phyloP scores from a whole-genome alignment of 2,888 invertebrate genomes.

The Agonopterix arenella region DNA sequence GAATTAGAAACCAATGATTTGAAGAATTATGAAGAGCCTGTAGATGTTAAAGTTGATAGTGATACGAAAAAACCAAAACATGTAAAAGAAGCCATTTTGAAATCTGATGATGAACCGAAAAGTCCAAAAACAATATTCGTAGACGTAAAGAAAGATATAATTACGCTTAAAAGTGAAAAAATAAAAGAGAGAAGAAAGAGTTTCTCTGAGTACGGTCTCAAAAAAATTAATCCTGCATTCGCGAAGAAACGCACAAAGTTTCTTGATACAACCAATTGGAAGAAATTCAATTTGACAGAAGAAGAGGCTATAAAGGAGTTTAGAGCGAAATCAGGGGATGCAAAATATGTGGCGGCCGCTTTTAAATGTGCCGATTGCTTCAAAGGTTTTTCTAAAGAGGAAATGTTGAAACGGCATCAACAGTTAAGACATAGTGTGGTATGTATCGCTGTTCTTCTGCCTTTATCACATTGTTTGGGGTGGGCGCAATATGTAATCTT shows the following conservation, averaged over 20 bases:
- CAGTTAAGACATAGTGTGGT: conserved; percentile 51
- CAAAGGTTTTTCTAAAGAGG: conserved; percentile 54
- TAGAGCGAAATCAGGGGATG: conserved; percentile 30
- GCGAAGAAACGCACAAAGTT: conserved; percentile 21
- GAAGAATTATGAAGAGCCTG: not conserved
- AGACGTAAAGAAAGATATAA: conserved; percentile 19
- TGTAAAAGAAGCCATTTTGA: not conserved
- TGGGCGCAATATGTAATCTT: no score
- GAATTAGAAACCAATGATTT: not conserved
- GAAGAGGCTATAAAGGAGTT: conserved; percentile 54
- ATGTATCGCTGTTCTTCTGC: conserved; percentile 7
- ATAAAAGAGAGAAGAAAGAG: conserved; percentile 16
- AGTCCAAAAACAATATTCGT: conserved; percentile 24
- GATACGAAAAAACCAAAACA: not conserved
- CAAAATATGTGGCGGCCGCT: conserved; percentile 39
- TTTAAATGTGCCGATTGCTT: conserved; percentile 54
- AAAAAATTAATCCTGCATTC: conserved; percentile 7
- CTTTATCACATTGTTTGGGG: no score
- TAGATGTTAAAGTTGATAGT: not conserved
- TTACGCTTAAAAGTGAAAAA: conserved; percentile 17
- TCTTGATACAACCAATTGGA: conserved; percentile 47
- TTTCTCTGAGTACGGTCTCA: conserved; percentile 6
- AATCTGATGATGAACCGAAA: conserved; percentile 8
- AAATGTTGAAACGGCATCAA: conserved; percentile 48
- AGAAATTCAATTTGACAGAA: conserved; percentile 40